A percentile compares a stretch with the other conserved stretches of the same genome.
Conservation (phyloP, 2,113 vertebrate species). For the Protomyctophum bolini region DNA sequence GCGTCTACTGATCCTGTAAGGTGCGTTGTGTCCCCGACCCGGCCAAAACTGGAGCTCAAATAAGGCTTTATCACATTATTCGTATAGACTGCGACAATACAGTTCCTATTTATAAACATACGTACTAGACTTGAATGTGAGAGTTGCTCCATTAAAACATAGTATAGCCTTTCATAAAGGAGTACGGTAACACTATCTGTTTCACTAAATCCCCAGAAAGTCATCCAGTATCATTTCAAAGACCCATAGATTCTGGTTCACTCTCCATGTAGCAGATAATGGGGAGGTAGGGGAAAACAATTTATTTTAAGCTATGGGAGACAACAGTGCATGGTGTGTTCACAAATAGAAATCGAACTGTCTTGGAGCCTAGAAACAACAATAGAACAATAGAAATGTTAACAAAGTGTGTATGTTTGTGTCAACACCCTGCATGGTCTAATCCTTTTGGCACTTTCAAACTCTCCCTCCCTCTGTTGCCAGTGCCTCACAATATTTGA, state of each 20-base stretch:
- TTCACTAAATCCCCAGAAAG: background rate
- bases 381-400: background rate
- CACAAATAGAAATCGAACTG: background rate
- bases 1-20: no score
- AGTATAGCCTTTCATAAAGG: background rate
- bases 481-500: background rate
- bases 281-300: no score
- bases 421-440: no score
- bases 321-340: background rate
- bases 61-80: background rate
- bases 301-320: no score
- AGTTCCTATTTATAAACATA: background rate
- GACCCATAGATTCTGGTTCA: no score
- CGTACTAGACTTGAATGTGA: background rate
- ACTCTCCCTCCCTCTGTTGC: background rate
- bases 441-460: slow-evolving; percentile 41
- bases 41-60: background rate
- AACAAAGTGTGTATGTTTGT: no score
- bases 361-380: background rate
- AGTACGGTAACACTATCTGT: background rate
- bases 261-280: no score
- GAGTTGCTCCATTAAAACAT: background rate
- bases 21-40: no score
- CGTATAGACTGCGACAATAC: background rate
- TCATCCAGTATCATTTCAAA: background rate